Evolutionary conservation across 92 coral and sea anemone genomes (phyloP).

Genomic region (Heteractis magnifica): DNA sequence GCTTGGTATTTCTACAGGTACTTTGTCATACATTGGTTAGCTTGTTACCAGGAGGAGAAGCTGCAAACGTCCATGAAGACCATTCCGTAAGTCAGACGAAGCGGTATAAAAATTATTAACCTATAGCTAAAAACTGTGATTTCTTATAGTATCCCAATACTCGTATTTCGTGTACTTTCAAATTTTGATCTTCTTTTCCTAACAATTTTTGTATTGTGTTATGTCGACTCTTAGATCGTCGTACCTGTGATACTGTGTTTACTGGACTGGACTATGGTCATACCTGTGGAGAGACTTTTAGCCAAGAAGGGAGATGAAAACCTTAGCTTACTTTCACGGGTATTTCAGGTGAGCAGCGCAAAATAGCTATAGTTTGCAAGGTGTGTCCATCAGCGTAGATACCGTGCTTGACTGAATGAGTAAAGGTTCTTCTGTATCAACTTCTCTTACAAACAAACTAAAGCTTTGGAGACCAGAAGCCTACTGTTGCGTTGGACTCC

Average conservation of each 20-base stretch:
- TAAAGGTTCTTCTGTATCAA: too few species aligned
- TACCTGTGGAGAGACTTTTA: slow-evolving; percentile 71
- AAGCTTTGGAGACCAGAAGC: too few species aligned
- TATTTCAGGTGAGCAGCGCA: slow-evolving; percentile 64
- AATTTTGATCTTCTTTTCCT: not conserved
- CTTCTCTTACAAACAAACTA: too few species aligned
- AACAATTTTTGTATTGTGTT: not conserved
- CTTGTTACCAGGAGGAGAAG: slow-evolving; percentile 80
- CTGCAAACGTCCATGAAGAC: slow-evolving; percentile 56
- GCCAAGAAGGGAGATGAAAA: slow-evolving; percentile 75
- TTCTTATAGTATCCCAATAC: too few species aligned
- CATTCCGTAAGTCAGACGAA: slow-evolving; percentile 49
- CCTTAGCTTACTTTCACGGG: slow-evolving; percentile 64
- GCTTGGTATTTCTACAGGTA: slow-evolving; percentile 44
- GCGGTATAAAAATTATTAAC: too few species aligned
- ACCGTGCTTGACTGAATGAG: too few species aligned
- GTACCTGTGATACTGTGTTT: slow-evolving; percentile 78
- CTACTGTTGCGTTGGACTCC: too few species aligned
- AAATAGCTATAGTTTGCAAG: not conserved
- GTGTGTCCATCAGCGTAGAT: too few species aligned
- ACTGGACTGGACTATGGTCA: slow-evolving; percentile 94
- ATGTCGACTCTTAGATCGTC: slow-evolving; percentile 52
- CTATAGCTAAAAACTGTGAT: not conserved
- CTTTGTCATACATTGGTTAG: slow-evolving; percentile 69
- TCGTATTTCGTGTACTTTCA: not conserved